phyloP scores from a whole-genome alignment of 2,113 vertebrate genomes.

The Aegithalos caudatus region DNA sequence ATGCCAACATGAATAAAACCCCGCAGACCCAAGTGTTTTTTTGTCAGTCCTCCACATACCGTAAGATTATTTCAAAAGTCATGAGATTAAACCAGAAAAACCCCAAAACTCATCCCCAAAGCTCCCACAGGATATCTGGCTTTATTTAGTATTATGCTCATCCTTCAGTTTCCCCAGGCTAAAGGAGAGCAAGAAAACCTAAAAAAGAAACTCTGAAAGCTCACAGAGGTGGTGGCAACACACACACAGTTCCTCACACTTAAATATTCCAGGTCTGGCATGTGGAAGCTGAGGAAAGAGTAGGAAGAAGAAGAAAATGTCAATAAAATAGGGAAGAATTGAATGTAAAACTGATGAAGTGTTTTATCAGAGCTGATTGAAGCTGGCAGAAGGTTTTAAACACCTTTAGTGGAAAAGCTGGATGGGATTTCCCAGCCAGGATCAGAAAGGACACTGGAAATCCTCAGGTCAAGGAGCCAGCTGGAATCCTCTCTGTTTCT shows the following conservation, averaged over 20 bases:
- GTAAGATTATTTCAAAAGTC: background rate
- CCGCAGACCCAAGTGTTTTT: background rate
- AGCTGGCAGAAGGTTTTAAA: background rate
- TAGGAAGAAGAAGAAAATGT: background rate
- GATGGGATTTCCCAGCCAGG: background rate
- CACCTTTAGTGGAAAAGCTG: background rate
- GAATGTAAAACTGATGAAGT: background rate
- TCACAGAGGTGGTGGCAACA: background rate
- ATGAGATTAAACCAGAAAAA: background rate
- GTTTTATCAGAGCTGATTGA: background rate
- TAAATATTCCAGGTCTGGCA: background rate
- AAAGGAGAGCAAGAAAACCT: background rate
- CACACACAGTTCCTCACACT: background rate
- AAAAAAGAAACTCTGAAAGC: background rate
- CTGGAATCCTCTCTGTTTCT: background rate
- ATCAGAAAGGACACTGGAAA: background rate
- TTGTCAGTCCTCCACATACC: background rate
- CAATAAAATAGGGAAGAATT: background rate
- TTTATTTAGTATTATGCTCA: background rate
- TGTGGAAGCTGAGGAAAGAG: fast-evolving
- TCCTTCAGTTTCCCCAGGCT: background rate
- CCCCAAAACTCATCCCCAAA: background rate
- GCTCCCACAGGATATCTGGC: background rate
- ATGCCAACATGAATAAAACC: background rate
- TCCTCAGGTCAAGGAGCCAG: background rate